Evolutionary conservation across 2,888 invertebrate genomes (phyloP), one percentile per base, ranked within the genome.

Genomic region (Chironomus riparius): DNA sequence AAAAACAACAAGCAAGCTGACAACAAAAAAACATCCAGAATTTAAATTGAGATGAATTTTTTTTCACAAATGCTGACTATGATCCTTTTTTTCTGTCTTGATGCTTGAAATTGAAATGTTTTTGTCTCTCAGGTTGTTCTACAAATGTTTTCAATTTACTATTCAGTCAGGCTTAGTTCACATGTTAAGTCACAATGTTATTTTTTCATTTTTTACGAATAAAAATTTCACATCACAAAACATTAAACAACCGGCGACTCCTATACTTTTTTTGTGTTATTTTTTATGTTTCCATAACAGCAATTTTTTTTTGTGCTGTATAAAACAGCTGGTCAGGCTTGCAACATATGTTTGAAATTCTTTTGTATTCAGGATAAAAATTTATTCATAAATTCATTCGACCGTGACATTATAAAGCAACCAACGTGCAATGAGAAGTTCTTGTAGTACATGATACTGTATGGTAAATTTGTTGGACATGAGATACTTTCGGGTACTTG

Each of bases 251-350:
- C 3, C 28, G 4, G 4, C 28, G 28, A 56, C 5, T 65, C 0
- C 65, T 22, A 21, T 21, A 4, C 22, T 18, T 65, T 22, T 18
- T 65, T 65, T 68, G 38, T 68, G n/a, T 65, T 74, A 38, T 72
- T 72, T 61, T 56, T 56, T 56, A 18, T 24, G 74, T 74, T 74
- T 12, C 74, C 68, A 65, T 74, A 47, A 48, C 22, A 48, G 47
- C 74, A 21, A 56, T 38, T 7, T 38, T 38, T n/a, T 38, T 7
- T 10, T 10, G 38, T 47, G 24, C 18, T 56, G 21, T 24, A 24
- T 1, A 22, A 12, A 65, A 65, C 65, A 65, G 65, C 65, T 65
- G 65, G 65, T 65, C 65, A 65, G 10, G 38, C 10, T 10, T 38
- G 56, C 18, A 56, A 56, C 38, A 38, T 38, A 38, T 38, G 38